Evolutionary conservation across 2,888 invertebrate genomes (phyloP), one percentile per base, ranked within the genome.

Genomic region (Odontocerum albicorne): DNA sequence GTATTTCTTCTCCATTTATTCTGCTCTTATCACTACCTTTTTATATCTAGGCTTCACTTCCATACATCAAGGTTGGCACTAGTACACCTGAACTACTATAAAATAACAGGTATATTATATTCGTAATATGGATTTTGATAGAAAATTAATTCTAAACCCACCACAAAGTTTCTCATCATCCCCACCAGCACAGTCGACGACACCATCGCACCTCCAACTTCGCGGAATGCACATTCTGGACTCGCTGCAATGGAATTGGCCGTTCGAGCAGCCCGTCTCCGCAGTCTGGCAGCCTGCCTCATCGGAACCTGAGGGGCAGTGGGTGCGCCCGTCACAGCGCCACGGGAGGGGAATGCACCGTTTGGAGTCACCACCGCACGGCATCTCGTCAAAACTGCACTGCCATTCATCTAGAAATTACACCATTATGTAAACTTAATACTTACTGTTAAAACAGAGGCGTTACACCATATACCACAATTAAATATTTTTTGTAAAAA

Each of bases 151-250:
- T n/a, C n/a, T n/a, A n/a, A 46, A 62, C 66, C 64, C 65, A 72
- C 75, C 72, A 64, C 82, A 83, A 21, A 78, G 63, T 57, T 75
- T 74, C 66, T 84, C 84, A 63, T 84, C 84, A 61, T 83, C 82
- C 1, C 75, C 81, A 60, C 73, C 71, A 1, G 68, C 62, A 63
- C 84, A 84, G 62, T 84, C 83, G 1, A 69, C 61, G 57, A 74
- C 66, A 2, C 83, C 83, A 65, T 85, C 81, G 63, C 85, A 85
- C 38, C 75, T 70, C 76, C 79, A 80, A 1, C 77, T 76, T 49
- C 72, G 69, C 1, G 82, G 80, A 55, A 85, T 79, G 65, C 85
- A 85, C 65, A 80, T 75, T 32, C 78, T 76, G 64, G 83, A 80
- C 10, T 70, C 72, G 1, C 77, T 71, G 60, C 85, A 85, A 13